These are phyloP conservation scores for Cydia splendana DNA, from an alignment of 1,140 invertebrate species.

Conservation along the genomic window DNA sequence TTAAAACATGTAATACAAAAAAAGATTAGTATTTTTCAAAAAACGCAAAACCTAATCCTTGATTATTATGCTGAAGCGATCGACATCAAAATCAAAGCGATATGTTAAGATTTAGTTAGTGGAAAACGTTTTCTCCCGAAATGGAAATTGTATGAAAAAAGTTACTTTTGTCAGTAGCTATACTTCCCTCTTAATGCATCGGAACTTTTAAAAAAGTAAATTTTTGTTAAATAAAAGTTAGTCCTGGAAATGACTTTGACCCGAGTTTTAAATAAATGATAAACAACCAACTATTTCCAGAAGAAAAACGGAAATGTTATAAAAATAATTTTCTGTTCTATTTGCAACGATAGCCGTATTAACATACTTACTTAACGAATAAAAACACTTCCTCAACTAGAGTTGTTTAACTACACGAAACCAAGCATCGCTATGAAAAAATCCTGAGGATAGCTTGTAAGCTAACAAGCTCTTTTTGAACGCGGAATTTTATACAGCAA, in stretches of 20 bases:
- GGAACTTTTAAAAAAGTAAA: neutral
- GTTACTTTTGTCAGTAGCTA: too few species aligned
- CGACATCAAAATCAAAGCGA: too few species aligned
- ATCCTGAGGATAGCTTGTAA: slow-evolving; percentile 12
- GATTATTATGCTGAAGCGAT: too few species aligned
- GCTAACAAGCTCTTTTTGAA: slow-evolving; percentile 29
- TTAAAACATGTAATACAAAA: too few species aligned
- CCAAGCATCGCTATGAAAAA: slow-evolving; percentile 14
- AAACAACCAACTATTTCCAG: neutral
- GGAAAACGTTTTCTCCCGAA: too few species aligned
- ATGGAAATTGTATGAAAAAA: too few species aligned
- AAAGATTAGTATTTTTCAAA: too few species aligned
- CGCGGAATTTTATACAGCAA: slow-evolving; percentile 42
- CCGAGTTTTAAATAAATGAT: neutral
- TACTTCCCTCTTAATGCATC: neutral
- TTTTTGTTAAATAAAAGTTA: neutral
- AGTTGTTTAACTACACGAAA: slow-evolving; percentile 12
- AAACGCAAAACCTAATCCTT: too few species aligned
- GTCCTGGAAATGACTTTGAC: neutral
- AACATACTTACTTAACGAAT: slow-evolving; percentile 11
- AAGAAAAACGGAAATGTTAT: neutral
- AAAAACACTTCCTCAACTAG: slow-evolving; percentile 1
- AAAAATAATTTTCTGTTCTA: neutral
- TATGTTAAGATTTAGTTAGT: too few species aligned
- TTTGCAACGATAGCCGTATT: neutral